A percentile compares a stretch with the other conserved stretches of the same genome.
phyloP scores from a whole-genome alignment of 2,113 vertebrate species.

The Atlantisia rogersi region DNA sequence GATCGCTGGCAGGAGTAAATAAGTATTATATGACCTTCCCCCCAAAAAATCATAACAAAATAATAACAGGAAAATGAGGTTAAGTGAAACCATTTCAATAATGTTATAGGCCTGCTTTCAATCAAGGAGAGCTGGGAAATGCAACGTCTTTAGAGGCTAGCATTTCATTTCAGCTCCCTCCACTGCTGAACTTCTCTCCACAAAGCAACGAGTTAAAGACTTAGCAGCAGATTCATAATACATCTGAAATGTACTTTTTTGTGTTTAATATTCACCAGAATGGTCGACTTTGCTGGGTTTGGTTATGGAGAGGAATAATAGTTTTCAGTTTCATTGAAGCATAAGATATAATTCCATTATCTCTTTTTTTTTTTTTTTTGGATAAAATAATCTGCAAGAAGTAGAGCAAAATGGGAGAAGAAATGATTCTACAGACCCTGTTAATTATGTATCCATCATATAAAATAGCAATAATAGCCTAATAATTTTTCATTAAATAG shows the following conservation, averaged over 20 bases:
- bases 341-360: conserved; percentile 46
- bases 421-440: background rate
- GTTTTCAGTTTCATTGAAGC: conserved; percentile 63
- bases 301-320: conserved; percentile 37
- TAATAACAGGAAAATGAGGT: conserved; percentile 23
- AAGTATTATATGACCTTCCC: background rate
- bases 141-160: background rate
- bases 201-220: conserved; percentile 45
- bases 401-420: conserved; percentile 12
- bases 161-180: conserved; percentile 4
- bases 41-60: conserved; percentile 37
- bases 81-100: conserved; percentile 49
- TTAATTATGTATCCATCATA: conserved; percentile 46
- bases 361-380: background rate
- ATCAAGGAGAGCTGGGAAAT: conserved; percentile 28
- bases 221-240: conserved; percentile 3
- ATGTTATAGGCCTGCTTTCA: background rate
- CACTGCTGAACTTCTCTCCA: background rate
- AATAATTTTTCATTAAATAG: conserved; percentile 63
- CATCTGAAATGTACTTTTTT: conserved; percentile 46
- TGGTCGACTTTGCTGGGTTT: conserved; percentile 36
- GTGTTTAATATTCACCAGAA: conserved; percentile 46
- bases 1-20: background rate
- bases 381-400: conserved; percentile 49
- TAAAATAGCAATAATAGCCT: conserved; percentile 62